These are phyloP conservation scores for Pyralis farinalis DNA, from an alignment of 2,888 invertebrate species.

Conservation along the genomic window DNA sequence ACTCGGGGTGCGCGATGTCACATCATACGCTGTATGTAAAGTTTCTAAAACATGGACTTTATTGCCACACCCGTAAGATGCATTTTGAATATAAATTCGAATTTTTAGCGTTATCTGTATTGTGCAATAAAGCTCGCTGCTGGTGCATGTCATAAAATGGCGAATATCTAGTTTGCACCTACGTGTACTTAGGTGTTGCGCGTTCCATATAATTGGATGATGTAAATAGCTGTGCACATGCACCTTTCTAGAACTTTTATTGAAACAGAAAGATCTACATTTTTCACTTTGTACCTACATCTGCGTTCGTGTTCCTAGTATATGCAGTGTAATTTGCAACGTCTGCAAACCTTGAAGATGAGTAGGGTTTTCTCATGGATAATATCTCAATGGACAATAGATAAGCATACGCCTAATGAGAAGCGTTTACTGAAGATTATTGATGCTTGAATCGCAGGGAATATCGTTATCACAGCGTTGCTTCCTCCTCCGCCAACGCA, in stretches of 20 bases:
- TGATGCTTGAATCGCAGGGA: too few species aligned
- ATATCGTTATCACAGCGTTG: too few species aligned
- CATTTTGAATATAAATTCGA: slow-evolving; percentile 17
- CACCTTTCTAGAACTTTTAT: slow-evolving; percentile 57
- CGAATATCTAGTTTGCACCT: slow-evolving; percentile 34
- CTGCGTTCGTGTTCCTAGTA: too few species aligned
- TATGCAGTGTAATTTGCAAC: too few species aligned
- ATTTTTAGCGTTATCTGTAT: slow-evolving; percentile 12
- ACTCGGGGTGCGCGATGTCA: slow-evolving; percentile 20
- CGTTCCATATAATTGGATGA: slow-evolving; percentile 41
- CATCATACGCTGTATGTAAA: slow-evolving; percentile 13
- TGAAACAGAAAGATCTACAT: slow-evolving; percentile 40
- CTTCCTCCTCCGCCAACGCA: too few species aligned
- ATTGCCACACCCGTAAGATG: slow-evolving; percentile 19
- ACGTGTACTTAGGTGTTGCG: slow-evolving; percentile 15
- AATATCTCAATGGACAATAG: too few species aligned
- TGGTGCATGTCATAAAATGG: slow-evolving; percentile 42
- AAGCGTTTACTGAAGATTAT: too few species aligned
- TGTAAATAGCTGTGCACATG: slow-evolving; percentile 52
- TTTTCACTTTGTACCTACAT: too few species aligned
- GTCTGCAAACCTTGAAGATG: too few species aligned
- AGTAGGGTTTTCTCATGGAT: too few species aligned
- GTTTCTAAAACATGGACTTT: slow-evolving; percentile 14
- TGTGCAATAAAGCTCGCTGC: slow-evolving; percentile 38
- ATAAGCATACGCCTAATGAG: too few species aligned